A percentile compares a stretch with the other conserved stretches of the same genome.
These are phyloP conservation scores for Pachyrhynchus sulphureomaculatus DNA, from an alignment of 1,140 invertebrate species.

Conservation along the genomic window DNA sequence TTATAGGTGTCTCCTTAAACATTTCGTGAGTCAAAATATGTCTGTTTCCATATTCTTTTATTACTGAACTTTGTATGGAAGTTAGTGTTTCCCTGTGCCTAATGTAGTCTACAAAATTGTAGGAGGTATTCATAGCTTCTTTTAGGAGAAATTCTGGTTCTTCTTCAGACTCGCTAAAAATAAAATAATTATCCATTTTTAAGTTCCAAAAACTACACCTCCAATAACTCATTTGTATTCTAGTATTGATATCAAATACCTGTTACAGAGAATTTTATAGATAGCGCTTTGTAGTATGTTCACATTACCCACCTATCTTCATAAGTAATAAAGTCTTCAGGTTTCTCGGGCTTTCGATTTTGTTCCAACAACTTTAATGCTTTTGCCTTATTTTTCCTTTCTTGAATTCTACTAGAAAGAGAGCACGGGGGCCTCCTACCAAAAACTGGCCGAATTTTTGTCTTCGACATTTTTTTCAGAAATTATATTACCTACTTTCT, in stretches of 20 bases:
- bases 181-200: no score
- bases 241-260: no score
- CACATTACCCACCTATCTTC: conserved; percentile 60
- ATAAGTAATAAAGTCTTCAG: conserved; percentile 85
- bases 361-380: conserved; percentile 64
- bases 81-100: conserved; percentile 72
- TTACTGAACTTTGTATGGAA: conserved; percentile 60
- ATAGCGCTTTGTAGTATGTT: no score
- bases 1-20: conserved; percentile 80
- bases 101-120: conserved; percentile 84
- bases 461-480: conserved; percentile 60
- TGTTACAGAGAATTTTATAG: no score
- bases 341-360: conserved; percentile 76
- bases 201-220: no score
- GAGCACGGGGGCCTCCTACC: conserved; percentile 74
- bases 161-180: conserved; percentile 71
- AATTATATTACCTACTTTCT: no score
- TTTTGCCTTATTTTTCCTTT: conserved; percentile 66
- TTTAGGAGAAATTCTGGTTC: conserved; percentile 69
- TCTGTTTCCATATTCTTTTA: conserved; percentile 73
- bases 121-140: conserved; percentile 74
- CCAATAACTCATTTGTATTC: no score
- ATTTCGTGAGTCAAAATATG: conserved; percentile 87
- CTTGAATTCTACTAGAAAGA: conserved; percentile 67
- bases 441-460: conserved; percentile 58